Conservation (phyloP, 2,797 vertebrate genomes). For the Arctocebus calabarensis region DNA sequence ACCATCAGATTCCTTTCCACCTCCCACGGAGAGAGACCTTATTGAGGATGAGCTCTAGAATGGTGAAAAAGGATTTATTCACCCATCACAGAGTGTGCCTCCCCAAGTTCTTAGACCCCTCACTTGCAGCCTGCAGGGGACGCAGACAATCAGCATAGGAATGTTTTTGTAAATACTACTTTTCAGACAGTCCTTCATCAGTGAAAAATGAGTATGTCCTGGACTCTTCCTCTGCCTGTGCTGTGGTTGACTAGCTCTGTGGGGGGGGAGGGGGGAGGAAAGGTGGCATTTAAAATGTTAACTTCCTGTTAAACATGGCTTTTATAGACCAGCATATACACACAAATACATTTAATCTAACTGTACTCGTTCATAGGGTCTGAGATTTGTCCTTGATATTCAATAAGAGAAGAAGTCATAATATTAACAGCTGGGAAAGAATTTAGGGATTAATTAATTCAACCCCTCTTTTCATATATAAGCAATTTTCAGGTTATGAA, state of each 20-base stretch:
- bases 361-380: neutral
- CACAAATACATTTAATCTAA: neutral
- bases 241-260: neutral
- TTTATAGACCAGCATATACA: neutral
- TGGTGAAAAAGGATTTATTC: constrained; percentile 68
- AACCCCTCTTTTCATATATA: neutral
- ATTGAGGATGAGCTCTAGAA: constrained; percentile 26
- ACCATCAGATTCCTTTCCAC: constrained; percentile 71
- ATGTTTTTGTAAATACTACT: constrained; percentile 76
- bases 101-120: constrained; percentile 46
- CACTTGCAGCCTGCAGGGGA: constrained; percentile 43
- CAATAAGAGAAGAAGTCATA: neutral
- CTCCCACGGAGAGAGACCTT: constrained; percentile 55
- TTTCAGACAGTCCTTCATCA: constrained; percentile 78
- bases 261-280: neutral
- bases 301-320: neutral
- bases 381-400: constrained; percentile 6
- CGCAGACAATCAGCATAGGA: constrained; percentile 78
- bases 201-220: constrained; percentile 68
- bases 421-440: neutral
- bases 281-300: neutral
- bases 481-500: too few species aligned
- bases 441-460: neutral
- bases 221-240: neutral
- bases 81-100: neutral